Base-by-base conservation (phyloP, 64 coral and sea anemone genomes). In the Montipora cactus region DNA sequence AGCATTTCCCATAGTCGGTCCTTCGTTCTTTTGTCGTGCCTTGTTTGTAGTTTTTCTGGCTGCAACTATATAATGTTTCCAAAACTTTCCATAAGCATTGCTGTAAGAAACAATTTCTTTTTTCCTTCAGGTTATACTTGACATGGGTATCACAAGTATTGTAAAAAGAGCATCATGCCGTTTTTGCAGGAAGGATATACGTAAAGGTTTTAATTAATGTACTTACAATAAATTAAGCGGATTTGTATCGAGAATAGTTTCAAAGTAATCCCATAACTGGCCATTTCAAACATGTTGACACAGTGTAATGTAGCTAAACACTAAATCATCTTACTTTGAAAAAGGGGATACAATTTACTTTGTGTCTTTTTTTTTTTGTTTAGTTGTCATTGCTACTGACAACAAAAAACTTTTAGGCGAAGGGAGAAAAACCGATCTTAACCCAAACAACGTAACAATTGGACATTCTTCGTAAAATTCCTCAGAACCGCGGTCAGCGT, bases 151-250 rank as follows among this genome's bases (percentile, higher is more conserved):
- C 2, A 2, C 16, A 14, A 21, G 52, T 80, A n/a, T 20, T 10
- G 8, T 79, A 57, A 79, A 11, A 57, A 8, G 5, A 8, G 5
- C 20, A 28, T 80, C 52, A 59, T 58, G n/a, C n/a, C 1, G 55
- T 82, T 66, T 64, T 66, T 44, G 45, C 12, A 46, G 80, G 80
- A 82, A 82, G 8, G 55, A 82, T 55, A 3, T 57, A 82, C 57
- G 62, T 82, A 82, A 47, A 82, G 55, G 58, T 66, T 66, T 82
- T 64, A 82, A 21, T 1, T 64, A 82, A 21, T 1, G 22, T 66
- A 12, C 58, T 64, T 62, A 37, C 37, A 37, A 0, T 37, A 82
- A 82, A 45, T 82, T 46, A 62, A 82, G 55, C 55, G 57, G 25
- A 82, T 64, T 82, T 45, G 25, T 45, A 16, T 82, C 23, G 58